Conservation (phyloP, 2,888 invertebrate genomes). For the Troglohyphantes excavatus region DNA sequence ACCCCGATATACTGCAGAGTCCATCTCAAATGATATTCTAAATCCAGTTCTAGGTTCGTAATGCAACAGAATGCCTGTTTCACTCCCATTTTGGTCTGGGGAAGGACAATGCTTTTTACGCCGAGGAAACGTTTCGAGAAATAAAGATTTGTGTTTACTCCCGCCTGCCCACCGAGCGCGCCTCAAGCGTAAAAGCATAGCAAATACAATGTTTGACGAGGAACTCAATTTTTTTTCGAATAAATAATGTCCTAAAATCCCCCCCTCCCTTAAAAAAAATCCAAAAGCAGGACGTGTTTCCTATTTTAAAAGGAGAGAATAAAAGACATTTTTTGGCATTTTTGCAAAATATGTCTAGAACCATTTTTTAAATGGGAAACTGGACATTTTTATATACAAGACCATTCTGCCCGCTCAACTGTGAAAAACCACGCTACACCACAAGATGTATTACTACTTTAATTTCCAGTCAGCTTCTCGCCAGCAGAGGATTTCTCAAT, state of each 20-base stretch:
- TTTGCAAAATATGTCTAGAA: background rate
- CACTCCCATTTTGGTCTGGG: background rate
- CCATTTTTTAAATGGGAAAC: background rate
- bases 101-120: conserved; percentile 35
- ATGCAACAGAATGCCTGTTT: conserved; percentile 33
- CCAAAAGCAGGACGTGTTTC: background rate
- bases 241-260: background rate
- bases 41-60: conserved; percentile 25
- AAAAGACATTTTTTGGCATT: background rate
- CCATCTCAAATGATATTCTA: conserved; percentile 30
- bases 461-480: conserved; percentile 25
- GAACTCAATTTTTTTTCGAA: conserved; percentile 19
- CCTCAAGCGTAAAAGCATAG: conserved; percentile 54
- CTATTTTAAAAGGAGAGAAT: background rate
- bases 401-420: background rate
- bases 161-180: background rate
- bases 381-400: background rate
- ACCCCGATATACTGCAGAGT: conserved; percentile 23
- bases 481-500: conserved; percentile 44
- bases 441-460: conserved; percentile 26
- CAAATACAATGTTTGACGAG: conserved; percentile 50
- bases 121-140: conserved; percentile 21
- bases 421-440: conserved; percentile 13
- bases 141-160: conserved; percentile 30
- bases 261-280: background rate